Evolutionary conservation across 2,113 vertebrate genomes (phyloP).

Genomic region (Notothenia rossii): DNA sequence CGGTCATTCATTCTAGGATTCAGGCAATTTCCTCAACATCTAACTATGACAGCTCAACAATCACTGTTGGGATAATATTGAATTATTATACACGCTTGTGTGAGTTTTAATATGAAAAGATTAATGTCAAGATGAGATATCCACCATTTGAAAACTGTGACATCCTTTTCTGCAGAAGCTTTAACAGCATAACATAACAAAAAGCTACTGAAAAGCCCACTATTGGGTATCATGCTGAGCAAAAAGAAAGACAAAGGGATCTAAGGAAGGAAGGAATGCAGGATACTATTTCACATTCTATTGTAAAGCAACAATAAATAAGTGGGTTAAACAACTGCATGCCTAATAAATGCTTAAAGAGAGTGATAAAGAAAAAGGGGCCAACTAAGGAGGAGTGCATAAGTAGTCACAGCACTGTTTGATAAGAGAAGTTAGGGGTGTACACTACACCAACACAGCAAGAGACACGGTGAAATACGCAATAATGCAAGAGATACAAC

Average conservation of each 20-base stretch:
- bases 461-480: constrained; percentile 11
- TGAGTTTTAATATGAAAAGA: constrained; percentile 46
- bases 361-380: constrained; percentile 1
- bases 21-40: constrained; percentile 45
- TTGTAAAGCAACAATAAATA: not conserved
- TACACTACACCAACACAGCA: not conserved
- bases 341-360: constrained; percentile 4
- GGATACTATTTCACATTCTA: not conserved
- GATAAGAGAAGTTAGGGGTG: constrained; percentile 3
- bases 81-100: constrained; percentile 48
- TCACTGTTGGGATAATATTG: constrained; percentile 37
- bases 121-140: constrained; percentile 52
- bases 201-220: not conserved
- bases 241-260: not conserved
- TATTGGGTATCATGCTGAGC: constrained; percentile 12
- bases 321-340: not conserved
- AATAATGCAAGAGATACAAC: constrained; percentile 23
- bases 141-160: constrained; percentile 29
- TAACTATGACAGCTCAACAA: constrained; percentile 46
- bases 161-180: constrained; percentile 24
- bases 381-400: not conserved
- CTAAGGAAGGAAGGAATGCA: not conserved
- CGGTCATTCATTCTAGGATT: constrained; percentile 51
- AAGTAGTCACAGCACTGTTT: not conserved
- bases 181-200: constrained; percentile 13